Evolutionary conservation across 2,888 invertebrate species (phyloP), one percentile per base, ranked within the genome.

Genomic region (Mythimna pallens): DNA sequence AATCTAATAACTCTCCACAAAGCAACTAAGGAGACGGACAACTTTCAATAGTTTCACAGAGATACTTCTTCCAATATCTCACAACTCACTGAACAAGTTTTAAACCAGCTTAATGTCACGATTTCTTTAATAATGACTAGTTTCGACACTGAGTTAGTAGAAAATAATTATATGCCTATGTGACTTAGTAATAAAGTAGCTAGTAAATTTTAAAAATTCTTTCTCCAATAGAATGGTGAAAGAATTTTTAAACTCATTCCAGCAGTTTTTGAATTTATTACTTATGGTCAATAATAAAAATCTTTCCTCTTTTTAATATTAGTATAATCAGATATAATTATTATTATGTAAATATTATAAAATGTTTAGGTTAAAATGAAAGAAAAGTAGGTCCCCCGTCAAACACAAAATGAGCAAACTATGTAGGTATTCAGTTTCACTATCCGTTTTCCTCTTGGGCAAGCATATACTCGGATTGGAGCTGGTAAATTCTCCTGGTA

Each of bases 401-500:
- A 71, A 71, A 83, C 81, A 80, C 76, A 86, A 89, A 87, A 89
- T 87, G 81, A 88, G 75, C 85, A 87, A 85, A 84, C 84, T 78
- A 82, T 78, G 86, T 87, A 89, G 79, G 83, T 86, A 86, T 86
- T 87, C 85, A 81, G 86, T 89, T 88, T 88, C 85, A 86, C 83
- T 88, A 84, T 77, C 72, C 82, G 85, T 89, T 91, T 90, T 91
- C 87, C 90, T 89, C 86, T 88, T 89, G 87, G 87, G 85, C 88
- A 88, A 90, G 92, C 89, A 90, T 91, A 92, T 90, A 90, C 91
- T 90, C 86, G 89, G 93, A 93, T 93, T 93, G 92, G 91, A 93
- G 92, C 93, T 92, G 91, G 92, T 92, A 92, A 93, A 94, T 93
- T 93, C 92, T 92, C 91, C 90, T 89, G 89, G 92, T 87, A 87